Base-by-base conservation (phyloP, 2,888 invertebrate species). In the Erynnis tages region DNA sequence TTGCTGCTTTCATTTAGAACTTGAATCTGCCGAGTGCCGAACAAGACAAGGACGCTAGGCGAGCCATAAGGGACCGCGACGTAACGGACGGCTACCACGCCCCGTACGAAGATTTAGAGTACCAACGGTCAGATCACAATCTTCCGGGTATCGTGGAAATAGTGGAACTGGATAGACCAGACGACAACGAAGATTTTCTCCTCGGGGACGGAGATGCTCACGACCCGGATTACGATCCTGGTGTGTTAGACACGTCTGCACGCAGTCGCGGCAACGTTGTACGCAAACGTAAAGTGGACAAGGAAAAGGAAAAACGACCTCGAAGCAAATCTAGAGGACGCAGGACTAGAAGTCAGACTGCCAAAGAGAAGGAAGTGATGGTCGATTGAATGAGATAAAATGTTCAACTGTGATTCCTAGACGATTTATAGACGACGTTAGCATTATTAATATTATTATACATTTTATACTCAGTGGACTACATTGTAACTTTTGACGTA, bases 11-110 rank as follows among this genome's bases (percentile, higher is more conserved):
- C 75, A 77, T 71, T 76, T 79, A 89, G 89, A 89, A 89, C 73
- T 81, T 89, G 74, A 88, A 88, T 78, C 67, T 88, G 71, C 88
- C 89, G 76, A 78, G 62, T 63, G 75, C 80, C 48, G 85, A 81
- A 56, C 79, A 72, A 63, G 74, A 71, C 27, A 61, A 55, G 45
- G 68, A 68, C 50, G 66, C 66, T 62, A 67, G 71, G 56, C 68
- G 71, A 54, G 77, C 76, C 38, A 77, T 83, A 53, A 56, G 59
- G 7, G 61, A 61, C 8, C 79, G 76, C 38, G 88, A 88, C 67
- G 78, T 71, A 60, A 70, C 76, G 14, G 88, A 89, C 58, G 80
- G 81, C 4, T 80, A 71, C 60, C 73, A 66, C 11, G 71, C 74
- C 27, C 49, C 63, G 11, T 82, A 80, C 57, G 80, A 80, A n/a